Evolutionary conservation across 2,113 vertebrate species (phyloP), one percentile per base, ranked within the genome.

Genomic region (Polypterus senegalus): DNA sequence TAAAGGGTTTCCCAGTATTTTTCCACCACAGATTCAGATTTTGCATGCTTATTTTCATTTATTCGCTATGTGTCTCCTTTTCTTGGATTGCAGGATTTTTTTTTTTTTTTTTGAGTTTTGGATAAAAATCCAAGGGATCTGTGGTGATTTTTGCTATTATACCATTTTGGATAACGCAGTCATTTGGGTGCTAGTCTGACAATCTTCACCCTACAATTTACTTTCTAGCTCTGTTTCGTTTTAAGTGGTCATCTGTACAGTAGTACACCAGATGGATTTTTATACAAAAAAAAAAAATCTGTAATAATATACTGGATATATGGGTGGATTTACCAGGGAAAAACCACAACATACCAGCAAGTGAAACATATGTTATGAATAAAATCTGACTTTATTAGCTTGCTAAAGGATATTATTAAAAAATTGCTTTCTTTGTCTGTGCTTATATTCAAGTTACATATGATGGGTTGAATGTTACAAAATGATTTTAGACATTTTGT

Each of bases 331-430:
- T 57, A n/a, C 7, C 62, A 61, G 67, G 64, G 65, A 48, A 60
- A 64, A 63, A 57, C 67, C 11, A 0, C 47, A 62, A 10, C 66
- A 63, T 60, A 60, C 65, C 67, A 70, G 62, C 57, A 46, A 47
- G 68, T n/a, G 51, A 48, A 67, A 71, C 71, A 70, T 58, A 8
- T 59, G 73, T 74, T 70, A 65, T 64, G 48, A 73, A 75, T 76
- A 66, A 71, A 68, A 59, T 3, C 0, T 2, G 56, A 57, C 63
- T 70, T 3, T 1, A 58, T 45, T 58, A 58, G 56, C 56, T 58
- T 9, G 54, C 54, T 27, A 69, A 27, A 73, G 69, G 65, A 48
- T 3, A 3, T 68, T n/a, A 7, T 69, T 63, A 63, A 65, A 57
- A 70, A 68, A 48, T 27, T 27, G 27, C 27, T 27, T 27, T 27